A percentile compares a stretch with the other conserved stretches of the same genome.
Conservation (phyloP, 2,888 invertebrate genomes). For the Cyrtodaria siliqua region DNA sequence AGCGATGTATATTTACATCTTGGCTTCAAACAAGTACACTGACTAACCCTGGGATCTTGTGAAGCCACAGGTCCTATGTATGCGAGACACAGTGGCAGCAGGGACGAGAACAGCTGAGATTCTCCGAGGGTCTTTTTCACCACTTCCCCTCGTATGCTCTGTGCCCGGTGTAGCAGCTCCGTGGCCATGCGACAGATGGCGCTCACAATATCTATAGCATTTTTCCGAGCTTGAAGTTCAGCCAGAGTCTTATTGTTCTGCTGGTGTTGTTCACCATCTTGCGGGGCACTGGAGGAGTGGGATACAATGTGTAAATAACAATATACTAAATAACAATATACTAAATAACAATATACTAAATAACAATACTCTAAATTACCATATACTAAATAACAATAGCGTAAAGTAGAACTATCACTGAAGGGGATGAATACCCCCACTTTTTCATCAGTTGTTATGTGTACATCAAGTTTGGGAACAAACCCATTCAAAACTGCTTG, state of each 20-base stretch:
- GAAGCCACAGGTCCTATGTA: slow-evolving; percentile 93
- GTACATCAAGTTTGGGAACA: too few species aligned
- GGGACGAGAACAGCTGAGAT: slow-evolving; percentile 90
- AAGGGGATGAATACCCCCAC: too few species aligned
- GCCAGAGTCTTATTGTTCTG: slow-evolving; percentile 88
- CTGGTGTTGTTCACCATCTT: slow-evolving; percentile 88
- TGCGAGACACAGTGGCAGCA: slow-evolving; percentile 94
- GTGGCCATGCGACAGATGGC: slow-evolving; percentile 92
- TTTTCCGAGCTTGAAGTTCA: slow-evolving; percentile 90
- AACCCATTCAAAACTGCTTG: too few species aligned
- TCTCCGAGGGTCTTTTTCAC: slow-evolving; percentile 87
- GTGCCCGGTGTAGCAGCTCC: slow-evolving; percentile 91
- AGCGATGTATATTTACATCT: too few species aligned
- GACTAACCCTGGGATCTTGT: slow-evolving; percentile 90
- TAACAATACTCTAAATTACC: too few species aligned
- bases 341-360: too few species aligned
- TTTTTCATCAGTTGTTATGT: too few species aligned
- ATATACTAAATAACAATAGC: too few species aligned
- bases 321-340: too few species aligned
- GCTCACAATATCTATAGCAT: slow-evolving; percentile 92
- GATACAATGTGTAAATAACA: too few species aligned
- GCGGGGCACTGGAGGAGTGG: slow-evolving; percentile 88
- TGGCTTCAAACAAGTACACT: too few species aligned
- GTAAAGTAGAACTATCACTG: too few species aligned
- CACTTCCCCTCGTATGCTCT: slow-evolving; percentile 87